Evolutionary conservation across 2,113 vertebrate species (phyloP).

Genomic region (Zosterops pallidus): DNA sequence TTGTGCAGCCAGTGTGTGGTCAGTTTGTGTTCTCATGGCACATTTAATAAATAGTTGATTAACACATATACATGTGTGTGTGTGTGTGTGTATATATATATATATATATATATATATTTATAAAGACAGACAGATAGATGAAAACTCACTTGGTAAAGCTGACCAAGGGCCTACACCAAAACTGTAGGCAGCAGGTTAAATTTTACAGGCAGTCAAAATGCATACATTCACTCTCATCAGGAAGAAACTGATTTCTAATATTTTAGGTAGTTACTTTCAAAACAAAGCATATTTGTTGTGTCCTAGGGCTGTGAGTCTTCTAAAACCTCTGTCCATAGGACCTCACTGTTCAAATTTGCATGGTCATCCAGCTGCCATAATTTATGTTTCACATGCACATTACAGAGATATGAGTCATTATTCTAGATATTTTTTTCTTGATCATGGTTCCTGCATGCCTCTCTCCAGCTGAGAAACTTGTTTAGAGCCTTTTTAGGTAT

Average conservation of each 20-base stretch:
- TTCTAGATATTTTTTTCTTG: not conserved
- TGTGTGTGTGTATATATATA: too few species aligned
- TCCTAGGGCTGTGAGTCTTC: not conserved
- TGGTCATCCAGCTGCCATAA: not conserved
- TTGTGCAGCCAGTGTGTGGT: not conserved
- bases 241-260: not conserved
- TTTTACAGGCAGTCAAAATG: not conserved
- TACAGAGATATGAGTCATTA: not conserved
- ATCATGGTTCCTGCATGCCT: not conserved
- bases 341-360: not conserved
- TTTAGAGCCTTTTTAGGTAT: not conserved
- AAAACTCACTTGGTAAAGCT: not conserved
- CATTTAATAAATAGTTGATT: not conserved
- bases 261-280: not conserved
- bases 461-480: not conserved
- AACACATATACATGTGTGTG: not conserved
- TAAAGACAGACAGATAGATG: not conserved
- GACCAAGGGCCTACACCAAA: not conserved
- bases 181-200: not conserved
- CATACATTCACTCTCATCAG: not conserved
- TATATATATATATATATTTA: not conserved
- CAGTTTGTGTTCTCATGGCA: not conserved
- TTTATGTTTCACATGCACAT: not conserved
- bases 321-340: accelerated
- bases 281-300: not conserved